phyloP scores from a whole-genome alignment of 2,888 invertebrate genomes.

The Polyommatus icarus region DNA sequence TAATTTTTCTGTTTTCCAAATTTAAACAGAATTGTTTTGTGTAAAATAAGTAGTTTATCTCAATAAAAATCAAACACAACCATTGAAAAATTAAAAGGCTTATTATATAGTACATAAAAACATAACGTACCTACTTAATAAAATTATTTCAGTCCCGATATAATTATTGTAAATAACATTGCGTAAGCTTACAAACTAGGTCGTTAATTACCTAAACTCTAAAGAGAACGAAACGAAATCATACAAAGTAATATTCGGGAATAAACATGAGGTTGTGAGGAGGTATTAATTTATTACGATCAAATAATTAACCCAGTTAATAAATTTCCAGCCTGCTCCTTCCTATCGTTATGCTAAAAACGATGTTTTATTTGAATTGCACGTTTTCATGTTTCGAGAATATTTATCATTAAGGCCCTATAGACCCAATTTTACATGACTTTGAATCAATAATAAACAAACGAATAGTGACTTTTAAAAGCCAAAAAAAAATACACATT shows the following conservation, averaged over 20 bases:
- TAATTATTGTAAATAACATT: background rate
- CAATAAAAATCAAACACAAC: background rate
- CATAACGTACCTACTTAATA: background rate
- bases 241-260: background rate
- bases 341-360: background rate
- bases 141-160: background rate
- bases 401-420: background rate
- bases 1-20: too few species aligned
- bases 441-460: too few species aligned
- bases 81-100: background rate
- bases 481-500: too few species aligned
- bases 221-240: background rate
- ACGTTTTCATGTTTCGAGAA: background rate
- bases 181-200: background rate
- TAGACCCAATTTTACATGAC: too few species aligned
- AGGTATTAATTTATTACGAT: background rate
- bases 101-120: background rate
- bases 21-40: too few species aligned
- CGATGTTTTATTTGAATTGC: background rate
- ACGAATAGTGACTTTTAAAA: too few species aligned
- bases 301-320: background rate
- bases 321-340: background rate
- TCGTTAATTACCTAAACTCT: background rate
- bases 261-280: background rate
- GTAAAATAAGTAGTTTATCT: background rate